Evolutionary conservation across 2,113 vertebrate species (phyloP).

Genomic region (Pomatorhinus ruficollis): DNA sequence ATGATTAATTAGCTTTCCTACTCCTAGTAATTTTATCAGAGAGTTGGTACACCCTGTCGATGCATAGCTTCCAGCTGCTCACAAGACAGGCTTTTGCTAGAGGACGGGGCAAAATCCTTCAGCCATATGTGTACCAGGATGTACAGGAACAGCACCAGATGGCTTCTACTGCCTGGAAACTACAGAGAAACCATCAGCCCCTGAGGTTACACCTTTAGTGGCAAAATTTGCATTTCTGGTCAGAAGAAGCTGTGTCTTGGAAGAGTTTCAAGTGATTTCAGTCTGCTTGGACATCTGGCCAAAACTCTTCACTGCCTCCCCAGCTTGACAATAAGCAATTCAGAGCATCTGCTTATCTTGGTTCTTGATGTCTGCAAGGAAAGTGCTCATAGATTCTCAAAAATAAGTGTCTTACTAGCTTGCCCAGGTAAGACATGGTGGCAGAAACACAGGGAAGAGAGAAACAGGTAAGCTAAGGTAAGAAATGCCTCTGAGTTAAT

Average conservation of each 20-base stretch:
- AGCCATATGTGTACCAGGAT: not conserved
- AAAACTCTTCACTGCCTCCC: not conserved
- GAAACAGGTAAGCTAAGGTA: not conserved
- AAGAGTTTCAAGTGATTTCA: not conserved
- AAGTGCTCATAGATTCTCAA: not conserved
- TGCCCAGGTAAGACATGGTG: not conserved
- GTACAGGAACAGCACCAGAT: not conserved
- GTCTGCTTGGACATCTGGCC: not conserved
- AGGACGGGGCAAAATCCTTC: not conserved
- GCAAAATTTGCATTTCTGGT: not conserved
- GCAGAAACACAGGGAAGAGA: not conserved
- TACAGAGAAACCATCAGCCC: not conserved
- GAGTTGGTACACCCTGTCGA: not conserved
- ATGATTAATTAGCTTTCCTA: not conserved
- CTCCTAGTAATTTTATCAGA: not conserved
- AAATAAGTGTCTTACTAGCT: not conserved
- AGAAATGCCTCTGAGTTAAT: not conserved
- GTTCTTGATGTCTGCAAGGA: not conserved
- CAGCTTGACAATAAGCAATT: not conserved
- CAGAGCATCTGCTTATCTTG: not conserved
- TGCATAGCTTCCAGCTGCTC: not conserved
- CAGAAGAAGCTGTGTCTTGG: not conserved
- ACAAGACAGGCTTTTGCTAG: not conserved
- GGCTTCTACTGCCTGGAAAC: not conserved
- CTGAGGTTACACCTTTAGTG: not conserved